phyloP scores from a whole-genome alignment of 2,888 invertebrate species.

The Thymelicus sylvestris region DNA sequence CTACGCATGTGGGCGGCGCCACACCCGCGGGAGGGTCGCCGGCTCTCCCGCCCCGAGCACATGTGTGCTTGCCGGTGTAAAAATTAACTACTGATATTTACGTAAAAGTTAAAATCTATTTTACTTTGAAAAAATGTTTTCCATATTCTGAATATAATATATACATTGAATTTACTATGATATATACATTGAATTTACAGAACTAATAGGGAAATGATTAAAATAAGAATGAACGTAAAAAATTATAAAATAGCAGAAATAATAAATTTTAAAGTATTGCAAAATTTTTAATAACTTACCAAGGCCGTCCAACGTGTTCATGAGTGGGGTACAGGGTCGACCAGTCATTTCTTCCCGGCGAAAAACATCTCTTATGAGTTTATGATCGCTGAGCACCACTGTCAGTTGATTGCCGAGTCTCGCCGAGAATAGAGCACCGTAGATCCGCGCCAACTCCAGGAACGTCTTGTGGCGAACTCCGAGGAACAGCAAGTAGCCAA shows the following conservation, averaged over 20 bases:
- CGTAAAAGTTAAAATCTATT: background rate
- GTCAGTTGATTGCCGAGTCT: constrained; percentile 92
- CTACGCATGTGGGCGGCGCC: constrained; percentile 66
- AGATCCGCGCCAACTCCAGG: constrained; percentile 89
- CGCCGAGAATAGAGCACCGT: constrained; percentile 93
- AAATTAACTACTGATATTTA: background rate
- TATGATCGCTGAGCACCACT: constrained; percentile 94
- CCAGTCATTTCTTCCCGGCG: constrained; percentile 94
- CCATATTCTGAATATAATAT: background rate
- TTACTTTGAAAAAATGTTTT: background rate
- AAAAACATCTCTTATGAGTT: constrained; percentile 93
- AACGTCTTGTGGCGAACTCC: constrained; percentile 92
- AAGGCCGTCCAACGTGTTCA: constrained; percentile 93
- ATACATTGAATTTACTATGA: background rate
- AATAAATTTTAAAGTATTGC: too few species aligned
- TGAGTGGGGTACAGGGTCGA: constrained; percentile 93
- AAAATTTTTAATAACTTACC: constrained; percentile 86
- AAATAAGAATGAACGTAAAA: background rate
- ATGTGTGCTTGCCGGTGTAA: constrained; percentile 48
- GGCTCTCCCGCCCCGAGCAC: constrained; percentile 60
- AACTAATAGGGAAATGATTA: background rate
- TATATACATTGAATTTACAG: background rate
- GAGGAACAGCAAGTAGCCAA: constrained; percentile 93
- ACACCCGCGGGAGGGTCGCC: constrained; percentile 47
- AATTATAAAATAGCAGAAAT: too few species aligned